These are phyloP conservation scores for Helarctos malayanus DNA, from an alignment of 2,797 vertebrate species.

Conservation along the genomic window DNA sequence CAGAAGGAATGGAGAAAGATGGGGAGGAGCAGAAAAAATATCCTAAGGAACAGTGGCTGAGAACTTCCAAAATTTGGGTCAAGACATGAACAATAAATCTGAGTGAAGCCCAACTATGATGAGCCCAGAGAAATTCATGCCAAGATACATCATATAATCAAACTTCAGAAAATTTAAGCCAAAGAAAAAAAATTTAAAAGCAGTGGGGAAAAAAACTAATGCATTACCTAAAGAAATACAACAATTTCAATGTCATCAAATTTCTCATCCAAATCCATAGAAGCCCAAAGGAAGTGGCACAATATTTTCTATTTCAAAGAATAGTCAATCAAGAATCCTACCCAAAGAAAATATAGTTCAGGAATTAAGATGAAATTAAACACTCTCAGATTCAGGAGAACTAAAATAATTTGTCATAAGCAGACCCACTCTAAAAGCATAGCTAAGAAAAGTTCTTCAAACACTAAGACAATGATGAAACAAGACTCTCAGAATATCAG, in stretches of 20 bases:
- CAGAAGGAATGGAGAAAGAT: background rate
- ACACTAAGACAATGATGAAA: background rate
- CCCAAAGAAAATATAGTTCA: background rate
- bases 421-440: background rate
- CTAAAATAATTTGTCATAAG: background rate
- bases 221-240: background rate
- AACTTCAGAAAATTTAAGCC: background rate
- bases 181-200: background rate
- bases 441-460: background rate
- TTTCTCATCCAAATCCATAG: background rate
- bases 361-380: background rate
- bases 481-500: background rate
- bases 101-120: background rate
- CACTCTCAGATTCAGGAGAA: background rate
- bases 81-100: background rate
- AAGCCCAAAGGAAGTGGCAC: background rate
- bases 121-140: background rate
- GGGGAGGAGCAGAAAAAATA: background rate
- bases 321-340: background rate
- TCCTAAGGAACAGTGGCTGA: background rate
- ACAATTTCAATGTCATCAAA: background rate
- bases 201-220: background rate
- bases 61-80: background rate
- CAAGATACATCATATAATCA: background rate
- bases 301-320: background rate